Evolutionary conservation across 2,113 vertebrate genomes (phyloP), one percentile per base, ranked within the genome.

Genomic region (Phylloscopus trochilus): DNA sequence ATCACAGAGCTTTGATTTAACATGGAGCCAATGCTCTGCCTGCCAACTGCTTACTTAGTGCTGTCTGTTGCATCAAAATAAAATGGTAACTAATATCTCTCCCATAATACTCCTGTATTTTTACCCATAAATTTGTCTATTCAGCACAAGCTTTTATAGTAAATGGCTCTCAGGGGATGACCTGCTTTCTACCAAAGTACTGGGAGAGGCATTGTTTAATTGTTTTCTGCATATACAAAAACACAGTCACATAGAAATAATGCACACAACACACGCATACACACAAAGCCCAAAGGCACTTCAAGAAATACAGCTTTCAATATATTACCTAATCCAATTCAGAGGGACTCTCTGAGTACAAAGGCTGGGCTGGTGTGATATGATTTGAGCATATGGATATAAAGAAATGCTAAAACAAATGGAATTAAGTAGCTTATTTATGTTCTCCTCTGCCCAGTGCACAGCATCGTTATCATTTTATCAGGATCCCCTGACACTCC

Each of bases 401-500:
- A 82, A 94, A 91, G 44, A 87, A 83, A 88, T 89, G 35, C 55
- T 96, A 90, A 89, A 94, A 95, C 63, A 96, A 89, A 79, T 92
- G 44, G 66, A 97, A 93, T 96, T 96, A 96, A 77, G 85, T 91
- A 94, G 88, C 72, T 96, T 94, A 87, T 92, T 97, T 91, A 93
- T 93, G 89, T 94, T 79, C 89, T 89, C 20, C 41, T 93, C 82
- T 90, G 83, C 37, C 49, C 69, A 78, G 51, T 44, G 52, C 73
- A 89, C 59, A 92, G 37, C n/a, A 59, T 84, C 15, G 6, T 94
- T 97, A 94, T 87, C 77, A 95, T 97, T 97, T 94, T 97, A 59
- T 91, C 96, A 93, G 76, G 70, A 85, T 96, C 89, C 82, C 84
- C 41, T 75, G 92, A 83, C 80, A 85, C 23, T 90, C 58, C 73